Base-by-base conservation (phyloP, 2,797 vertebrate genomes). In the Pteropus rufus region DNA sequence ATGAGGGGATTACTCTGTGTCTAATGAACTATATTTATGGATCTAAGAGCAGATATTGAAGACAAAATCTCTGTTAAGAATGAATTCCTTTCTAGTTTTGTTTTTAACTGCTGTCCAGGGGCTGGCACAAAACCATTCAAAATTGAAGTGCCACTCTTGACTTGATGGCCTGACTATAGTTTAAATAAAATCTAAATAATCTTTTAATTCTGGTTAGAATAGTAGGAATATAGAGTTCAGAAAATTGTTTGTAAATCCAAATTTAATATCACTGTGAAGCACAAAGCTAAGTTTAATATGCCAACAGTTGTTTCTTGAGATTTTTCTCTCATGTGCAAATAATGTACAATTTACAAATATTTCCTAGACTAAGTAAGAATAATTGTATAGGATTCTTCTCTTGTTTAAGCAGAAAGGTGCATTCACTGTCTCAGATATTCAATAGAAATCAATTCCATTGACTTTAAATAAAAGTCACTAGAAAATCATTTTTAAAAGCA, bases 371-470 rank as follows among this genome's bases (percentile, higher is more conserved):
- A 36, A 81, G 0, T 85, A 88, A 62, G 79, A 72, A 64, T 46
- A 49, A 93, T 83, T 89, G 8, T 34, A 89, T 84, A 79, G 19
- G 36, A 39, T 8, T 89, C 52, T 95, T 60, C 4, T 91, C 21
- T 16, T 56, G 9, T 72, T 86, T 60, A 93, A 69, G 19, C 3
- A 89, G 44, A 83, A 90, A 16, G 10, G 44, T 84, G 26, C 11
- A 46, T 46, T 65, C 23, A 80, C 11, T 41, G 39, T 76, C 46
- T 92, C 44, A 73, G 49, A 39, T 93, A 90, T 15, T 67, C 54
- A 89, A n/a, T 16, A 64, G 8, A 93, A 96, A 91, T 85, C 54
- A 85, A 14, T 83, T 86, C 16, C 83, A 83, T 72, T 77, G 70
- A 93, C 12, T 80, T 72, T 31, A 91, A 91, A 75, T 81, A 54